Conservation (phyloP, 2,888 invertebrate species). For the Ophion slaviceki region DNA sequence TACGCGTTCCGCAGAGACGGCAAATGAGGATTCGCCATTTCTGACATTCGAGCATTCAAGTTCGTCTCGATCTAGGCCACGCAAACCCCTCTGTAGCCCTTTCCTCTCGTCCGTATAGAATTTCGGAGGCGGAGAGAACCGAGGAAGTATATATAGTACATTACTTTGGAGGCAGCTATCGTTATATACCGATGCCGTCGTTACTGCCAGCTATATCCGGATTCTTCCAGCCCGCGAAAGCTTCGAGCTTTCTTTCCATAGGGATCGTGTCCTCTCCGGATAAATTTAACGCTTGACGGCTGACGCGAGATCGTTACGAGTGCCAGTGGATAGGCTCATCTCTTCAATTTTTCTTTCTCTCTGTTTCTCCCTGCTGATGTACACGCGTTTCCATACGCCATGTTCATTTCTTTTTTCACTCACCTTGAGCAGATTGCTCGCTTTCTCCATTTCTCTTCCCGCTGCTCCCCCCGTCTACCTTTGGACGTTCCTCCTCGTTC, state of each 20-base stretch:
- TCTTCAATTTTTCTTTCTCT: constrained; percentile 60
- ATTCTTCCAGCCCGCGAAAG: constrained; percentile 56
- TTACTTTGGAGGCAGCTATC: constrained; percentile 44
- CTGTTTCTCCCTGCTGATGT: constrained; percentile 59
- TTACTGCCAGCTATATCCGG: constrained; percentile 40
- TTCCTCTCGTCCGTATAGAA: constrained; percentile 55
- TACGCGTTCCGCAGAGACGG: constrained; percentile 75
- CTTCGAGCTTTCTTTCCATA: constrained; percentile 75
- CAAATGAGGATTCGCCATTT: constrained; percentile 82
- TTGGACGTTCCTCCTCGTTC: constrained; percentile 34
- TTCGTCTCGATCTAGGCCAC: constrained; percentile 82
- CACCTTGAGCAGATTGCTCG: constrained; percentile 56
- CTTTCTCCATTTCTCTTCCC: constrained; percentile 39
- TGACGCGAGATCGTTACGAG: constrained; percentile 78
- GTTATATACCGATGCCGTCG: constrained; percentile 38
- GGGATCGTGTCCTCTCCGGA: constrained; percentile 76
- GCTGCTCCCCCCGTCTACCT: not conserved
- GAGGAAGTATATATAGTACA: constrained; percentile 42
- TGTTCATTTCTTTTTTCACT: constrained; percentile 59
- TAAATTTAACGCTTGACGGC: constrained; percentile 78
- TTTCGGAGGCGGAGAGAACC: constrained; percentile 39
- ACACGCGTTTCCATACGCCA: constrained; percentile 19
- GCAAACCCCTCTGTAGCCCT: constrained; percentile 70
- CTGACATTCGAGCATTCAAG: constrained; percentile 82
- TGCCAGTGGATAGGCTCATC: constrained; percentile 68